Conservation (phyloP, 1,140 invertebrate genomes). For the Bombus fervidus region DNA sequence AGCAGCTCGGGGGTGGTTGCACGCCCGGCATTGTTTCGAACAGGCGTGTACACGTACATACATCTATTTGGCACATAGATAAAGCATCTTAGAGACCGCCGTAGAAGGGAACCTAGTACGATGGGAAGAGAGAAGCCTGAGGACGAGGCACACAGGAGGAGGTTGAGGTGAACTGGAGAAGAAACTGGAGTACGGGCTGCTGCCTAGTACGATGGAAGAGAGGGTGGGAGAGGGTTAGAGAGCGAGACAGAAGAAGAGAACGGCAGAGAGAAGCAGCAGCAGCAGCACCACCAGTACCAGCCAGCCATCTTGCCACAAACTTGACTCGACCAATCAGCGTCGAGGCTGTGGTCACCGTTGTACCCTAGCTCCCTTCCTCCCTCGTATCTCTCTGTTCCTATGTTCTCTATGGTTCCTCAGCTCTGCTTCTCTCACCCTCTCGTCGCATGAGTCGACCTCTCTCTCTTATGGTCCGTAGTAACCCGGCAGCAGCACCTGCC, state of each 20-base stretch:
- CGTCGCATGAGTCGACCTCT: conserved; percentile 12
- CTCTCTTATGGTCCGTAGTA: conserved; percentile 60
- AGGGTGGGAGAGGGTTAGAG: conserved; percentile 63
- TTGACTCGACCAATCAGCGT: conserved; percentile 83
- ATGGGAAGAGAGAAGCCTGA: conserved; percentile 51
- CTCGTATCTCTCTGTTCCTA: conserved; percentile 43
- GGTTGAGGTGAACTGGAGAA: conserved; percentile 58
- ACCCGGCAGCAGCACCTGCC: conserved; percentile 65
- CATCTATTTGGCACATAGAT: conserved; percentile 78
- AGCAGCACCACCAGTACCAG: conserved; percentile 56
- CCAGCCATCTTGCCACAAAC: conserved; percentile 83
- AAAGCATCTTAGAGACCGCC: conserved; percentile 74
- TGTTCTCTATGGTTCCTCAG: conserved; percentile 49
- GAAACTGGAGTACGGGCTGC: conserved; percentile 48
- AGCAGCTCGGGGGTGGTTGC: conserved; percentile 70
- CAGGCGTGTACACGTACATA: conserved; percentile 76
- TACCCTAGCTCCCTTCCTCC: conserved; percentile 67
- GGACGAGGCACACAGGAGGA: conserved; percentile 36
- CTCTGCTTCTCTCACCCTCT: conserved; percentile 44
- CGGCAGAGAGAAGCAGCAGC: conserved; percentile 40
- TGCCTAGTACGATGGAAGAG: not conserved
- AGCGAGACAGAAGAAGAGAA: conserved; percentile 63
- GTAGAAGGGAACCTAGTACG: conserved; percentile 67
- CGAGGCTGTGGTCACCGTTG: conserved; percentile 82
- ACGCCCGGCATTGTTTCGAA: conserved; percentile 80